Conservation (phyloP, 1,140 invertebrate genomes). For the Trachymyrmex cornetzi region DNA sequence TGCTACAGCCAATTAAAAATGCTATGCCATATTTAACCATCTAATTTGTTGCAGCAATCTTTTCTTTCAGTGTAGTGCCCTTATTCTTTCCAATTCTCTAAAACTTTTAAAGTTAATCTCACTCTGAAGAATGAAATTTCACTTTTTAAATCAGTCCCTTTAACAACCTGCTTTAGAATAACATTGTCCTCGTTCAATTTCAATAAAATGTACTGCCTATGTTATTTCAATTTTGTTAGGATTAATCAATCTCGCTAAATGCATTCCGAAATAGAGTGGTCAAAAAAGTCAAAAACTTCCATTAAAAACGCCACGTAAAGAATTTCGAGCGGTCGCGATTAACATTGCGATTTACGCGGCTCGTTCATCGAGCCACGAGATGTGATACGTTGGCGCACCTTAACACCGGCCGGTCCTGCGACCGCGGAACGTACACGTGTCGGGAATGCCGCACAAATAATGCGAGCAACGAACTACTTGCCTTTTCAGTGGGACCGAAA, state of each 20-base stretch:
- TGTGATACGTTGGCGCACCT: conserved; percentile 38
- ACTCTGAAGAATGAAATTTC: no score
- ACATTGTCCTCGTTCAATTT: not conserved
- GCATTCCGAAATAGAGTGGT: conserved; percentile 11
- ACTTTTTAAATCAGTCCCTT: no score
- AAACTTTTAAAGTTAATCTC: no score
- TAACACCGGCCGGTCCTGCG: conserved; percentile 22
- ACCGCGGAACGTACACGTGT: conserved; percentile 30
- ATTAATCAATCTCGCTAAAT: not conserved
- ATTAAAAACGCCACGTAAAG: conserved; percentile 28
- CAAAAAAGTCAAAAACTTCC: conserved; percentile 10
- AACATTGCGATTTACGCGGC: conserved; percentile 28
- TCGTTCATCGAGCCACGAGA: conserved; percentile 4
- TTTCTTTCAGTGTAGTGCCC: no score
- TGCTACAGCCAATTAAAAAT: no score
- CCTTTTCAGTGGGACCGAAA: conserved; percentile 35
- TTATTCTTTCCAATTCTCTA: no score
- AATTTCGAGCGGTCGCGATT: conserved; percentile 31
- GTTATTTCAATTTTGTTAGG: conserved; percentile 1
- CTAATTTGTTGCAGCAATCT: no score
- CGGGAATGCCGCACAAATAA: conserved; percentile 54
- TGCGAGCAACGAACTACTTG: conserved; percentile 62
- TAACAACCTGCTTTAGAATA: not conserved
- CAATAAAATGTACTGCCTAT: not conserved
- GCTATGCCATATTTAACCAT: no score